Evolutionary conservation across 2,113 vertebrate genomes (phyloP).

Genomic region (Actenoides hombroni): DNA sequence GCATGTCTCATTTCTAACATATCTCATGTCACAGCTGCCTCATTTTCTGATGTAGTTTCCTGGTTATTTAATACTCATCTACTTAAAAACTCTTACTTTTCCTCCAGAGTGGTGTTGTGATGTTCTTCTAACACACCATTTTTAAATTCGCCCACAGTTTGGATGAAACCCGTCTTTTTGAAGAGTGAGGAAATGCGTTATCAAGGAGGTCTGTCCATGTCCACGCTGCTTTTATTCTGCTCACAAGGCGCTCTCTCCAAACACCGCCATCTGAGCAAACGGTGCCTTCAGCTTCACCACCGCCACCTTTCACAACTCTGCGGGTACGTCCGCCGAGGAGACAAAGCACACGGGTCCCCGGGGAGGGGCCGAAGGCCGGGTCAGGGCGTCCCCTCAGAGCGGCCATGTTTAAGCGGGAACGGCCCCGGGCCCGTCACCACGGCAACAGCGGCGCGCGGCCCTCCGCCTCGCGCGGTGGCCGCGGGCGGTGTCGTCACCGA

Average conservation of each 20-base stretch:
- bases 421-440: accelerated
- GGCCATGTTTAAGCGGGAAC: accelerated
- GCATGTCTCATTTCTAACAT: background rate
- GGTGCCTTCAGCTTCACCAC: background rate
- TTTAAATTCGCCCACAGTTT: accelerated
- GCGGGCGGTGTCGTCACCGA: background rate
- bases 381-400: background rate
- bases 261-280: accelerated
- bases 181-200: accelerated
- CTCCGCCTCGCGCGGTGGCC: background rate
- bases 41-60: background rate
- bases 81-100: background rate
- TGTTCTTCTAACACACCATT: background rate
- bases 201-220: background rate
- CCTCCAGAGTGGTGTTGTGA: no score
- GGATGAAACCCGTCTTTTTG: accelerated
- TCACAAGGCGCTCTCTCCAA: background rate
- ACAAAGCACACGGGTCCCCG: accelerated
- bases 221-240: accelerated
- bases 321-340: accelerated
- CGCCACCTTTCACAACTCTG: background rate
- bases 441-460: background rate
- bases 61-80: background rate
- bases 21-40: background rate
- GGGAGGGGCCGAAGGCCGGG: background rate